A percentile compares a stretch with the other conserved stretches of the same genome.
These are phyloP conservation scores for Hylaeus anthracinus DNA, from an alignment of 1,140 invertebrate species.

Conservation along the genomic window DNA sequence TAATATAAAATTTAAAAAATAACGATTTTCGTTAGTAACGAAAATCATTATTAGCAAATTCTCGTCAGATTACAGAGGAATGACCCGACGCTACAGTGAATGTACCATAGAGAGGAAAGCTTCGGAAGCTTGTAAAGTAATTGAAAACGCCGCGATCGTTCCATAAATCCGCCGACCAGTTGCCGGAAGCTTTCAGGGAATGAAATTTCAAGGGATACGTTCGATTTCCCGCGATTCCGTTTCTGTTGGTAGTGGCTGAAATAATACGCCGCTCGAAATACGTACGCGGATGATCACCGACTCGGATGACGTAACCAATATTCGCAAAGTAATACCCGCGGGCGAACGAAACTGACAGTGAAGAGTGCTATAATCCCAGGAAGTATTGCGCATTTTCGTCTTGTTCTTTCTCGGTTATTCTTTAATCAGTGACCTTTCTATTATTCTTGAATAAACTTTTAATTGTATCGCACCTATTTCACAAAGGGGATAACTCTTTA, in stretches of 20 bases:
- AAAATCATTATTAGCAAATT: background rate
- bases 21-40: no score
- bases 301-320: background rate
- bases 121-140: background rate
- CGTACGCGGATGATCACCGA: slow-evolving; percentile 1
- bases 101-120: background rate
- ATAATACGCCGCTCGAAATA: slow-evolving; percentile 31
- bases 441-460: no score
- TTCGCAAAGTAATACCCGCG: background rate
- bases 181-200: slow-evolving; percentile 2
- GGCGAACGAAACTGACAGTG: background rate
- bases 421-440: no score
- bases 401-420: no score
- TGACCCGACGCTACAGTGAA: background rate
- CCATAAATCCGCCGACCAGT: slow-evolving; percentile 6
- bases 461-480: no score
- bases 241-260: slow-evolving; percentile 8
- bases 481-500: no score
- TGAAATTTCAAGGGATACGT: background rate
- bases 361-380: background rate
- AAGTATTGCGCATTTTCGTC: no score
- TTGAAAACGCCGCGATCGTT: background rate
- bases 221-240: slow-evolving; percentile 21
- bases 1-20: no score
- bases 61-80: background rate